Conservation (phyloP, 2,797 vertebrate genomes). For the Hydrophis major region DNA sequence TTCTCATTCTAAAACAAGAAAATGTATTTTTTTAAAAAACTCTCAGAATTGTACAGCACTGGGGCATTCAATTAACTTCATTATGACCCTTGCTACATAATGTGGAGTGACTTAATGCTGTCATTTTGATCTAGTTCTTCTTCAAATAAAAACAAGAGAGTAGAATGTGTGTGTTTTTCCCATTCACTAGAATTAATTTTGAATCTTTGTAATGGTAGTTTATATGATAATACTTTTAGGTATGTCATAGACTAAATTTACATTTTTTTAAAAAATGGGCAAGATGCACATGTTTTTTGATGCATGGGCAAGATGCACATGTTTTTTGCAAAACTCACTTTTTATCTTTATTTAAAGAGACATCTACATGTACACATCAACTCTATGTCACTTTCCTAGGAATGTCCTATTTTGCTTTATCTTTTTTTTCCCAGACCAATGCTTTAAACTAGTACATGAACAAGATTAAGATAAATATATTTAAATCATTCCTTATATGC, state of each 20-base stretch:
- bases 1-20: neutral
- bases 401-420: neutral
- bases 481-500: neutral
- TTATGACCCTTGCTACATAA: neutral
- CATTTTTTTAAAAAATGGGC: neutral
- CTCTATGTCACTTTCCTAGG: too few species aligned
- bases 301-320: neutral
- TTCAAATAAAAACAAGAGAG: slow-evolving; percentile 4
- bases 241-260: neutral
- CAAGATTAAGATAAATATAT: neutral
- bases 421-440: neutral
- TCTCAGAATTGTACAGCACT: neutral
- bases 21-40: neutral
- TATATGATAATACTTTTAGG: slow-evolving; percentile 4
- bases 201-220: neutral
- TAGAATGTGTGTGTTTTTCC: slow-evolving; percentile 13
- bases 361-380: neutral
- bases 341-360: neutral
- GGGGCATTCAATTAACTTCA: accelerated
- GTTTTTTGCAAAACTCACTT: neutral
- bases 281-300: neutral
- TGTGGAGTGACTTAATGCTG: neutral
- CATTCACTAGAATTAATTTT: neutral
- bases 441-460: neutral
- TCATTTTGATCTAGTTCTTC: slow-evolving; percentile 15